Conservation (phyloP, 2,888 invertebrate species). For the Meganola albula region DNA sequence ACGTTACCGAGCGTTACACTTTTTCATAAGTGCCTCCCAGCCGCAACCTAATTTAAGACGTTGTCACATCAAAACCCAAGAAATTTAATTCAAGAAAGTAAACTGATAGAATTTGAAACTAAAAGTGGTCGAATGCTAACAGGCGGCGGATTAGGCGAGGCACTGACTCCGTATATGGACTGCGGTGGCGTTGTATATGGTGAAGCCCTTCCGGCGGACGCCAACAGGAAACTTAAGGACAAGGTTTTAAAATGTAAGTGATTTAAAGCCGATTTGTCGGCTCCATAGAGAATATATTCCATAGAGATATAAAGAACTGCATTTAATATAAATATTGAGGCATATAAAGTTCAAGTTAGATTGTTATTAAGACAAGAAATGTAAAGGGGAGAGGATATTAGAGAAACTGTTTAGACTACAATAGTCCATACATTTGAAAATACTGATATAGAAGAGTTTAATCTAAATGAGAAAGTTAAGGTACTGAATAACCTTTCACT, state of each 20-base stretch:
- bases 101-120: slow-evolving; percentile 36
- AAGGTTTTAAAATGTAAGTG: slow-evolving; percentile 23
- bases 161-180: slow-evolving; percentile 38
- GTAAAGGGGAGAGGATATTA: too few relatives aligned
- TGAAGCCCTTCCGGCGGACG: slow-evolving; percentile 55
- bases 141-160: slow-evolving; percentile 45
- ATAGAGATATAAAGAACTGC: too few relatives aligned
- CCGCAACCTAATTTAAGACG: too few relatives aligned
- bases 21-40: too few relatives aligned
- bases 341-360: too few relatives aligned
- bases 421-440: too few relatives aligned
- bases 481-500: slow-evolving; percentile 6
- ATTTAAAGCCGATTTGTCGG: too few relatives aligned
- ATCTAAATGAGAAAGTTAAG: background rate
- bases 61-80: background rate
- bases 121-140: slow-evolving; percentile 37
- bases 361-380: background rate
- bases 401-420: too few relatives aligned
- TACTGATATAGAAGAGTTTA: background rate
- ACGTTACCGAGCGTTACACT: too few relatives aligned
- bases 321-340: too few relatives aligned
- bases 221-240: slow-evolving; percentile 30
- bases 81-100: slow-evolving; percentile 35
- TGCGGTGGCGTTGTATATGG: slow-evolving; percentile 40
- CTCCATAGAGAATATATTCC: too few relatives aligned